phyloP scores from a whole-genome alignment of 2,113 vertebrate species.

The Misgurnus mizolepis region DNA sequence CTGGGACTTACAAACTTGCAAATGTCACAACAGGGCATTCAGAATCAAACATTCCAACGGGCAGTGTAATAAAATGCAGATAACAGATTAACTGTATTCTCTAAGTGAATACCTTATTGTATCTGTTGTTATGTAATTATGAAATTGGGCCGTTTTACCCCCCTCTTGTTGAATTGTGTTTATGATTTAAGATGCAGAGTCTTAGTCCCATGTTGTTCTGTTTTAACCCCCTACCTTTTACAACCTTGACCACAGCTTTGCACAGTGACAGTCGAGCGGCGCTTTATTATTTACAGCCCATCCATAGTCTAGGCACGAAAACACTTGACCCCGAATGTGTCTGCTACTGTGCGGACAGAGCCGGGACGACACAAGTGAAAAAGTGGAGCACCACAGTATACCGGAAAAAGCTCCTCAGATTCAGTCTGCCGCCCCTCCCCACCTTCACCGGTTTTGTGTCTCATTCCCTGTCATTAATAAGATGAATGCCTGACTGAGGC shows the following conservation, averaged over 20 bases:
- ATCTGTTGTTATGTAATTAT: no score
- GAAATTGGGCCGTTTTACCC: no score
- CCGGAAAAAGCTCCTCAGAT: neutral
- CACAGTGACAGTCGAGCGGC: slow-evolving; percentile 4
- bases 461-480: slow-evolving; percentile 50
- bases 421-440: neutral
- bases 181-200: neutral
- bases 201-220: neutral
- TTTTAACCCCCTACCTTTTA: neutral
- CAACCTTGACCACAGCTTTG: slow-evolving; percentile 35
- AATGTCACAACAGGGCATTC: no score
- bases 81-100: no score
- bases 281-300: slow-evolving; percentile 11
- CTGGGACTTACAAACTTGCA: no score
- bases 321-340: neutral
- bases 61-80: no score
- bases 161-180: no score
- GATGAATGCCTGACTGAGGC: slow-evolving; percentile 46
- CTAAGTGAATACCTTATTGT: no score
- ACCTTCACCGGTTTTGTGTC: neutral
- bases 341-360: neutral
- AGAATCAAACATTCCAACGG: no score
- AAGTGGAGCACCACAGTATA: neutral
- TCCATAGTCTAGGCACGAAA: slow-evolving; percentile 39
- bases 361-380: neutral